Percentiles rank a stretch among this genome's conserved stretches.
Evolutionary conservation across 2,888 invertebrate species (phyloP).

Genomic region (Agrotis segetum): DNA sequence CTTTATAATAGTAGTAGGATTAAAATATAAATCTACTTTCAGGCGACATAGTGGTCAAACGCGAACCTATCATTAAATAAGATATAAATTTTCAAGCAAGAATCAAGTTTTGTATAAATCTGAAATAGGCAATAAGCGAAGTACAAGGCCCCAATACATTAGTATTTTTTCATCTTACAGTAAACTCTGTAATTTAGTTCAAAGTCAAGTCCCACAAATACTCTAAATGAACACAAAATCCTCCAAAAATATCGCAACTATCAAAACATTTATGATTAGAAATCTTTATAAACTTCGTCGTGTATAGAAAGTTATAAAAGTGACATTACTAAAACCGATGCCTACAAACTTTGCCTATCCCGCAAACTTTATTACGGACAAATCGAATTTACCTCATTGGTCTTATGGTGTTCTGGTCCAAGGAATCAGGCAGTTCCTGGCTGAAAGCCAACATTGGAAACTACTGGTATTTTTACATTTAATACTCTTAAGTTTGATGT

Average conservation of each 20-base stretch:
- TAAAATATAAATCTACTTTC: no score
- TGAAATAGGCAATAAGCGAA: no score
- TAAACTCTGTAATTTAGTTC: no score
- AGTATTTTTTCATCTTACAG: no score
- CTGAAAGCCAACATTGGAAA: slow-evolving; percentile 76
- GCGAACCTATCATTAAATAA: no score
- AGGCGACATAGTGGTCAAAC: no score
- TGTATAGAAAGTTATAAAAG: slow-evolving; percentile 50
- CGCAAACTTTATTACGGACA: slow-evolving; percentile 59
- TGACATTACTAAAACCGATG: slow-evolving; percentile 57
- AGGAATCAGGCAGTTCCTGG: slow-evolving; percentile 73
- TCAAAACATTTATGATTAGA: slow-evolving; percentile 50
- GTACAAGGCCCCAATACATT: no score
- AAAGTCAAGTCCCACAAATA: no score
- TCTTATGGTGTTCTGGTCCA: slow-evolving; percentile 62
- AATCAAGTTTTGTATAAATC: no score
- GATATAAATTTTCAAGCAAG: no score
- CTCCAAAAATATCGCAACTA: slow-evolving; percentile 43
- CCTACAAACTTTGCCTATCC: slow-evolving; percentile 57
- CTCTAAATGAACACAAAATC: neutral
- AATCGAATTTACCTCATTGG: slow-evolving; percentile 70
- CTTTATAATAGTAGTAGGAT: no score
- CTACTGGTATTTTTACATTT: slow-evolving; percentile 82
- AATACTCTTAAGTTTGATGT: slow-evolving; percentile 88
- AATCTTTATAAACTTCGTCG: slow-evolving; percentile 50